A percentile compares a stretch with the other conserved stretches of the same genome.
phyloP scores from a whole-genome alignment of 2,113 vertebrate species.

The Plestiodon gilberti region DNA sequence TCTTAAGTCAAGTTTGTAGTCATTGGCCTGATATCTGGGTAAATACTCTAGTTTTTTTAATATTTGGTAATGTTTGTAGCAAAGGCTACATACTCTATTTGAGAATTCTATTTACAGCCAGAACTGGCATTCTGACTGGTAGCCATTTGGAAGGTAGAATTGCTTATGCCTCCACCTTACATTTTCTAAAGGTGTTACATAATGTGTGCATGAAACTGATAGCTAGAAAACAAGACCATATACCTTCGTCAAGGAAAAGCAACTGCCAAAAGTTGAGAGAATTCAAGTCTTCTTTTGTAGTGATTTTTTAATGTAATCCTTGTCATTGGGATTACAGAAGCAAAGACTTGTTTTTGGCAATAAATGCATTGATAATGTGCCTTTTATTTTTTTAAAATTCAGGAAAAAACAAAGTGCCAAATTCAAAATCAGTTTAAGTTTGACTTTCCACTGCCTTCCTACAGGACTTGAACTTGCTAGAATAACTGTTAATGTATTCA shows the following conservation, averaged over 20 bases:
- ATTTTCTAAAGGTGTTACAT: neutral
- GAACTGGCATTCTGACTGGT: neutral
- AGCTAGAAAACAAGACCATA: neutral
- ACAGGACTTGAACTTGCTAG: neutral
- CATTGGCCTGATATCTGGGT: neutral
- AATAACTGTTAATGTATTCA: neutral
- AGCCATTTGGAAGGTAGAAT: neutral
- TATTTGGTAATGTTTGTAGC: neutral
- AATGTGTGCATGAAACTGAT: neutral
- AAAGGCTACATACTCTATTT: neutral
- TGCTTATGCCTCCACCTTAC: neutral
- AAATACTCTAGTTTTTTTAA: neutral
- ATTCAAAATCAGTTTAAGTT: neutral
- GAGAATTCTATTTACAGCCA: neutral
- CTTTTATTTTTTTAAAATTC: constrained; percentile 30
- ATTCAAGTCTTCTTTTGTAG: neutral
- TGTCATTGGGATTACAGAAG: neutral
- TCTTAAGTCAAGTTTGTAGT: neutral
- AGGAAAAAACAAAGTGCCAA: constrained; percentile 4
- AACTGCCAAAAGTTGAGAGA: neutral
- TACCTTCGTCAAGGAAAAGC: neutral
- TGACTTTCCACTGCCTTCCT: neutral
- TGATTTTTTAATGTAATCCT: neutral
- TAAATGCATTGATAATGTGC: constrained; percentile 15
- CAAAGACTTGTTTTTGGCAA: neutral